Percentiles rank a stretch among this genome's conserved stretches.
Evolutionary conservation across 1,140 invertebrate genomes (phyloP).

Genomic region (Penaeus indicus): DNA sequence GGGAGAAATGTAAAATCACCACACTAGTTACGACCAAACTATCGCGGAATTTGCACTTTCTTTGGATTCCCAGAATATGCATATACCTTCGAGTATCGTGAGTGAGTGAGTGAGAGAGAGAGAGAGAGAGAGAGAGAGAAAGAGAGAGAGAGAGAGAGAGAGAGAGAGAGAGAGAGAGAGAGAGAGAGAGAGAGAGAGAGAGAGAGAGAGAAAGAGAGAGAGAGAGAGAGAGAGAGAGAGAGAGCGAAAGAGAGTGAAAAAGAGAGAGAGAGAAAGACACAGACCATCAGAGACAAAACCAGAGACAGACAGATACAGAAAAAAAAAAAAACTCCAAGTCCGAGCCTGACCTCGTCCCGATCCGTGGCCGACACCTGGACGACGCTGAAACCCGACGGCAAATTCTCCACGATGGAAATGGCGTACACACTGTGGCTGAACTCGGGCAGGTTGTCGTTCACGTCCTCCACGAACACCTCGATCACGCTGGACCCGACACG

Average conservation of each 20-base stretch:
- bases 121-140: too few species aligned
- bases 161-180: too few species aligned
- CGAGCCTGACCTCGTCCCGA: constrained; percentile 76
- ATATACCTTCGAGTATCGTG: too few species aligned
- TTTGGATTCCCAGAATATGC: too few species aligned
- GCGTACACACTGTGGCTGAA: constrained; percentile 91
- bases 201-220: too few species aligned
- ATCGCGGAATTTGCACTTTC: too few species aligned
- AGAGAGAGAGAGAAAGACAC: not conserved
- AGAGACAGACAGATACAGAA: too few species aligned
- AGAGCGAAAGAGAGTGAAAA: not conserved
- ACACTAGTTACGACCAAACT: too few species aligned
- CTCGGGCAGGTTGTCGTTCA: constrained; percentile 87
- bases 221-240: too few species aligned
- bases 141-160: too few species aligned
- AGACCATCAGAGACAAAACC: not conserved
- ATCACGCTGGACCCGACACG: constrained; percentile 81
- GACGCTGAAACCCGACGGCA: constrained; percentile 88
- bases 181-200: too few species aligned
- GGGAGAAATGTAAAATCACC: not conserved
- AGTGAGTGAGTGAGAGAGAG: too few species aligned
- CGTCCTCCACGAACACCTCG: constrained; percentile 83
- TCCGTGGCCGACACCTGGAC: constrained; percentile 85
- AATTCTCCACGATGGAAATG: constrained; percentile 91
- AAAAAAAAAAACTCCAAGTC: not conserved